Conservation (phyloP, 2,113 vertebrate genomes). For the Colaptes auratus region DNA sequence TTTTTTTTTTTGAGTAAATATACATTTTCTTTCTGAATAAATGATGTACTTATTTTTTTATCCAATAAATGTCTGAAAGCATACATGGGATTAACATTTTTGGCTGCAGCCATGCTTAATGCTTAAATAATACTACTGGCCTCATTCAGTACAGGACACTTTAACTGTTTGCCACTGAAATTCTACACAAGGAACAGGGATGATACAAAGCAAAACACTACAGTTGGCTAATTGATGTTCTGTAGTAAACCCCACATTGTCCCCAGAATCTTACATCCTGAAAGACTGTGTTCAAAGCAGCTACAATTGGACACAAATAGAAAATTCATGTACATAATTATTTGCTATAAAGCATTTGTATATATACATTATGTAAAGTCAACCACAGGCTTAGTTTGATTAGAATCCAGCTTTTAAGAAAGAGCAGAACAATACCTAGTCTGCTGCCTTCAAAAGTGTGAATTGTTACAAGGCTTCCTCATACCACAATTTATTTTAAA, state of each 20-base stretch:
- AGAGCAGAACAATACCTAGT: slow-evolving; percentile 11
- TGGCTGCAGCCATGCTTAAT: neutral
- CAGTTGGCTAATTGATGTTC: neutral
- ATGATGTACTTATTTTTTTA: neutral
- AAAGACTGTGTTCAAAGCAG: neutral
- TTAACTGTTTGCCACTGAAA: neutral
- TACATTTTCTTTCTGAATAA: neutral
- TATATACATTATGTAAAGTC: neutral
- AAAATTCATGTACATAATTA: neutral
- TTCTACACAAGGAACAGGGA: neutral
- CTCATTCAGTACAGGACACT: neutral
- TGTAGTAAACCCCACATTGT: neutral
- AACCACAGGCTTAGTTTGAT: neutral
- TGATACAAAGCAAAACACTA: neutral
- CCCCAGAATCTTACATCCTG: neutral
- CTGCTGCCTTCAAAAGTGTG: slow-evolving; percentile 20
- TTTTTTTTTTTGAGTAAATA: neutral
- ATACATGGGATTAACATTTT: neutral
- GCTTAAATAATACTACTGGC: neutral
- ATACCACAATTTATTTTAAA: slow-evolving; percentile 54
- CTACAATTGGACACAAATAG: neutral
- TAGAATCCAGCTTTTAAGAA: neutral
- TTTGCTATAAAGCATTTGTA: neutral
- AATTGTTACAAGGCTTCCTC: slow-evolving; percentile 5
- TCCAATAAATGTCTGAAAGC: neutral